Evolutionary conservation across 2,888 invertebrate genomes (phyloP).

Genomic region (Gortyna flavago): DNA sequence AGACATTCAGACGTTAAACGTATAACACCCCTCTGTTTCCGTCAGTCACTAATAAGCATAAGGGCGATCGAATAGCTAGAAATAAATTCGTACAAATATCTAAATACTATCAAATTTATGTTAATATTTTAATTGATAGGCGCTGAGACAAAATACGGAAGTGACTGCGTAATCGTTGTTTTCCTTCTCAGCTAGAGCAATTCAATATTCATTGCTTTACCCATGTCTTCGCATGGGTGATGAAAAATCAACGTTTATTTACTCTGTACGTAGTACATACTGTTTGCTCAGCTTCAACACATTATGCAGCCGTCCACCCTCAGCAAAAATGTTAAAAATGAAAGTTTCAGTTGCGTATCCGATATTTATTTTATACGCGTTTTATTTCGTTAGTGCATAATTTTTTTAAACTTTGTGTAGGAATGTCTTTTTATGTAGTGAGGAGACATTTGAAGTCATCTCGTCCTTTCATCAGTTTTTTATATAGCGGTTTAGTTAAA

Average conservation of each 20-base stretch:
- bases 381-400: background rate
- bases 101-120: background rate
- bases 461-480: background rate
- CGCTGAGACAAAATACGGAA: conserved; percentile 47
- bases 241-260: conserved; percentile 25
- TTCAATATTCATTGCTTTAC: conserved; percentile 41
- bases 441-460: background rate
- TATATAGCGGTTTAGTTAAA: too few species aligned
- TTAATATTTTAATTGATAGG: background rate
- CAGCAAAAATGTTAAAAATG: conserved; percentile 40
- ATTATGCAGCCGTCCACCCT: background rate
- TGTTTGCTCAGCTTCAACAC: background rate
- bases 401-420: background rate
- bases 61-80: background rate
- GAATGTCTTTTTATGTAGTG: background rate
- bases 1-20: background rate
- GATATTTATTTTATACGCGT: background rate
- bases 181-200: conserved; percentile 50
- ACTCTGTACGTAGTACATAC: background rate
- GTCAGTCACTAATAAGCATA: background rate
- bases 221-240: conserved; percentile 8
- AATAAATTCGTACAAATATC: background rate
- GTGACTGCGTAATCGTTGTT: conserved; percentile 47
- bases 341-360: conserved; percentile 33
- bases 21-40: background rate